Percentiles rank a stretch among this genome's conserved stretches.
Evolutionary conservation across 2,797 vertebrate genomes (phyloP).

Genomic region (Sebastes melanostomus): DNA sequence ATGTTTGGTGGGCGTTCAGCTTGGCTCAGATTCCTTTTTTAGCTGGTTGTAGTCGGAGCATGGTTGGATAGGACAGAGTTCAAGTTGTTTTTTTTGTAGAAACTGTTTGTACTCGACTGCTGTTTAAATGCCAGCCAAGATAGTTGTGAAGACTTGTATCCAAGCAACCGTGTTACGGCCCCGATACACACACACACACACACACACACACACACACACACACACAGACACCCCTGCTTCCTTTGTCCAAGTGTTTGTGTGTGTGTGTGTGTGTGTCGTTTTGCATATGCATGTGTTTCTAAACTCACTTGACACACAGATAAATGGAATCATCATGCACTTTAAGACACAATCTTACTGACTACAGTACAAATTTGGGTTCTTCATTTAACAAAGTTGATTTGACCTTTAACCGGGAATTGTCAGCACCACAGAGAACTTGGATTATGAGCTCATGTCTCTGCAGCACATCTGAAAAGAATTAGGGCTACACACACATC

Average conservation of each 20-base stretch:
- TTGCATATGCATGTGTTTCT: background rate
- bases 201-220: background rate
- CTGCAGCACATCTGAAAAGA: background rate
- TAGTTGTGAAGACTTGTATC: conserved; percentile 28
- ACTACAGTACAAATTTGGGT: background rate
- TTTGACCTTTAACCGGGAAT: background rate
- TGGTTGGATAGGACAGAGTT: background rate
- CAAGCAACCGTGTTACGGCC: conserved; percentile 14
- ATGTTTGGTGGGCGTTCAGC: background rate
- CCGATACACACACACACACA: background rate
- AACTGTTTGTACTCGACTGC: background rate
- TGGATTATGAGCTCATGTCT: background rate
- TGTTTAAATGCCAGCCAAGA: conserved; percentile 15
- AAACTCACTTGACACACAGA: background rate
- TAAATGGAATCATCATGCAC: background rate
- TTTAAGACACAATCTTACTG: background rate
- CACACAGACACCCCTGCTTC: background rate
- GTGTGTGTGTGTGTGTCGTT: background rate
- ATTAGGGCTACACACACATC: background rate
- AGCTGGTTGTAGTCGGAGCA: background rate
- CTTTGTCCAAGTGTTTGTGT: background rate
- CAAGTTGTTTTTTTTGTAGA: background rate
- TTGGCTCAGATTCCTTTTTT: background rate
- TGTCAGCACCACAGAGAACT: background rate
- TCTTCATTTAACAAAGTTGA: background rate